Percentiles rank a stretch among this genome's conserved stretches.
Evolutionary conservation across 2,113 vertebrate genomes (phyloP).

Genomic region (Panurus biarmicus): DNA sequence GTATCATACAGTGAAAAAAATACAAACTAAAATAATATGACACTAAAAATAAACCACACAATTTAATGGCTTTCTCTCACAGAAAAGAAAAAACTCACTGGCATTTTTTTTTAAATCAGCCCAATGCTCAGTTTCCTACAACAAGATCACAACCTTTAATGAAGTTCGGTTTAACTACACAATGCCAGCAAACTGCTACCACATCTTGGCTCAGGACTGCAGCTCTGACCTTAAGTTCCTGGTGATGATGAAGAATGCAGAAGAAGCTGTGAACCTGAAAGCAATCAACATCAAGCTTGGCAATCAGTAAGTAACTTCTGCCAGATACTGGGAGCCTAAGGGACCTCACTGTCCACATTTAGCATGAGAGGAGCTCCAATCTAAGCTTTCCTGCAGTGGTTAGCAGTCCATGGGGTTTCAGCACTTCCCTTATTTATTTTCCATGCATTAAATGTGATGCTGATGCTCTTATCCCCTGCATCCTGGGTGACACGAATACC

Average conservation of each 20-base stretch:
- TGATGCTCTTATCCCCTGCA: background rate
- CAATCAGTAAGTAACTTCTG: slow-evolving; percentile 69
- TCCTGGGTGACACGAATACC: background rate
- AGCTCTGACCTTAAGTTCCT: slow-evolving; percentile 74
- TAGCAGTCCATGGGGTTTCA: background rate
- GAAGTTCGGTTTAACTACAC: slow-evolving; percentile 53
- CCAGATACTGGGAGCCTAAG: background rate
- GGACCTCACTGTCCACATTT: background rate
- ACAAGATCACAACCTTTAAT: slow-evolving; percentile 74
- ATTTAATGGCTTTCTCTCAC: background rate
- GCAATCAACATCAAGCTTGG: slow-evolving; percentile 67
- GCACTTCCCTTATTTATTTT: background rate
- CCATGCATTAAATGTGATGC: background rate
- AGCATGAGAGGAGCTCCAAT: background rate
- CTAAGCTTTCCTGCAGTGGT: background rate
- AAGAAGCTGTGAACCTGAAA: slow-evolving; percentile 32
- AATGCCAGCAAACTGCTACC: slow-evolving; percentile 71
- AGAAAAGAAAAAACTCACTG: background rate
- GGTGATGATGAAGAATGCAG: slow-evolving; percentile 70
- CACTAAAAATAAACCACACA: background rate
- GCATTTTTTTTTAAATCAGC: slow-evolving; percentile 28
- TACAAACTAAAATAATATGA: background rate
- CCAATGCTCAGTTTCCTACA: slow-evolving; percentile 23
- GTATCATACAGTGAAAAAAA: background rate
- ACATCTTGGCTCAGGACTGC: slow-evolving; percentile 78